phyloP scores from a whole-genome alignment of 2,888 invertebrate genomes.

The Tortricodes alternella region DNA sequence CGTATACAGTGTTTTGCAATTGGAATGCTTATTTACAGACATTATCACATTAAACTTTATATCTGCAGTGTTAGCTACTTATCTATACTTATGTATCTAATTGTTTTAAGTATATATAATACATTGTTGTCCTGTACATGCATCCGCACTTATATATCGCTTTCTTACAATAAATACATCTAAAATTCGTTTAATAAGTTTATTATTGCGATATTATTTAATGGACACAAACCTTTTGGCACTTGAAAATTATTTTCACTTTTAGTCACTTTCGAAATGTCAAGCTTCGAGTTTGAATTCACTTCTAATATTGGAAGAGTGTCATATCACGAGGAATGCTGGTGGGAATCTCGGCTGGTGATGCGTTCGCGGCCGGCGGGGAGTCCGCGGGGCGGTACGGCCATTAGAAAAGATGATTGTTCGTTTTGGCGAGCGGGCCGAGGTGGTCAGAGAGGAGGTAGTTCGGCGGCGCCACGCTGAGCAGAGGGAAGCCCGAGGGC shows the following conservation, averaged over 20 bases:
- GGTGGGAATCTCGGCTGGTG: constrained; percentile 22
- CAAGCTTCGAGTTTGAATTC: constrained; percentile 38
- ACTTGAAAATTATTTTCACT: constrained; percentile 49
- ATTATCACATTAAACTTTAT: constrained; percentile 60
- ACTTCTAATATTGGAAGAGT: constrained; percentile 41
- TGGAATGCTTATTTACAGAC: constrained; percentile 66
- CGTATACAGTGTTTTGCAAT: constrained; percentile 61
- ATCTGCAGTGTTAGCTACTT: constrained; percentile 31
- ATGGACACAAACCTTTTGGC: constrained; percentile 72
- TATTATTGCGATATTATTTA: constrained; percentile 61
- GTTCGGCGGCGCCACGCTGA: constrained; percentile 83
- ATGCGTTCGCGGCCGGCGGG: constrained; percentile 13
- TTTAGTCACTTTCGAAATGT: constrained; percentile 9
- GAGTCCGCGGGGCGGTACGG: constrained; percentile 40
- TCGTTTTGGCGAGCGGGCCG: constrained; percentile 82
- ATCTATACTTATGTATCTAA: constrained; percentile 31
- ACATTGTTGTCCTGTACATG: constrained; percentile 50
- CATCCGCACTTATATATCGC: constrained; percentile 40
- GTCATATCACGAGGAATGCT: constrained; percentile 37
- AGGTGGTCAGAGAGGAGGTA: constrained; percentile 85
- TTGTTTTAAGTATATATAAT: constrained; percentile 41
- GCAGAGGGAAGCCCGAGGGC: constrained; percentile 83
- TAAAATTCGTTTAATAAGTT: constrained; percentile 53
- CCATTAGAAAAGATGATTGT: constrained; percentile 86
- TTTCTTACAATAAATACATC: constrained; percentile 52